Base-by-base conservation (phyloP, 2,797 vertebrate species). In the Alectoris magna region DNA sequence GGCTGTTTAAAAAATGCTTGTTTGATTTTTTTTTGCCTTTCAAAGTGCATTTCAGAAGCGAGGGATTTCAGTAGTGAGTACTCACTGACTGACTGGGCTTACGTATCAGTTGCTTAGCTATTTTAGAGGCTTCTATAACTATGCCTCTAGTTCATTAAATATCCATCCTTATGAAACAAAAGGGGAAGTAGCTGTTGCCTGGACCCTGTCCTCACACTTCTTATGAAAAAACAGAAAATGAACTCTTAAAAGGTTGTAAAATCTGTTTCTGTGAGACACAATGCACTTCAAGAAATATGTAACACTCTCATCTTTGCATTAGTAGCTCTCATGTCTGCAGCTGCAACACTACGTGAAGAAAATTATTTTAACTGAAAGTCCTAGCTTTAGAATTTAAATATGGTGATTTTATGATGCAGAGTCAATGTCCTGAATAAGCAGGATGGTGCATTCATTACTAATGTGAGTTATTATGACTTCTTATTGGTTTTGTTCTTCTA, bases 311-410 rank as follows among this genome's bases (percentile, higher is more conserved):
- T 73, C 24, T 44, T 31, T 85, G 27, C n/a, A 56, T 84, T 44
- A 75, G 10, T 63, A 71, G 22, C 66, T 21, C 66, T 88, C 22
- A 55, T 36, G 38, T 39, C n/a, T 91, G 77, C 87, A 88, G 39
- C 76, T 87, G 92, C 64, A 84, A 76, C 31, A 58, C 48, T 91
- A 72, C 86, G 56, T 77, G 84, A 87, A 93, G 75, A 82, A 91
- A 93, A 83, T 66, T n/a, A 76, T 80, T 91, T 84, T 87, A 87
- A 82, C 60, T 46, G 26, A 69, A 80, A 39, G 31, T 69, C 87
- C 48, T 73, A 66, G 44, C 56, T 75, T 14, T 36, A 23, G 18
- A 19, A 41, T 79, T 43, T 62, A 84, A 79, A 88, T 69, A 60
- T 29, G 51, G 27, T 77, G 72, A 76, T 93, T 95, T 94, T 88